phyloP scores from a whole-genome alignment of 1,140 invertebrate genomes.

The Charaxes varanes region DNA sequence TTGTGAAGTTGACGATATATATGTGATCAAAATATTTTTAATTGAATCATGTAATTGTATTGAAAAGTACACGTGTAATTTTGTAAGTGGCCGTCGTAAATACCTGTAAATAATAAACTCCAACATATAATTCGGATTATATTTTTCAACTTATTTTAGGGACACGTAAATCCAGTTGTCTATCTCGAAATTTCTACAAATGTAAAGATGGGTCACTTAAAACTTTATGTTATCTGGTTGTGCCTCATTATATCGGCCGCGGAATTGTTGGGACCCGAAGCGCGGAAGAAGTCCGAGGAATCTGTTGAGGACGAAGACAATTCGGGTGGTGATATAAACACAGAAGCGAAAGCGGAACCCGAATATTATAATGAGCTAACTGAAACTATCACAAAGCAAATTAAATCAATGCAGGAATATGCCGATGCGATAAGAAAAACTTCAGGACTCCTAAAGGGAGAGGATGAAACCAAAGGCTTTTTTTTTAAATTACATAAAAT shows the following conservation, averaged over 20 bases:
- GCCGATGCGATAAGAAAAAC: slow-evolving; percentile 35
- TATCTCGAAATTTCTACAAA: slow-evolving; percentile 8
- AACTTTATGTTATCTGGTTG: slow-evolving; percentile 40
- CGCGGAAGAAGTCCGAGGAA: slow-evolving; percentile 30
- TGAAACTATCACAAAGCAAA: slow-evolving; percentile 42
- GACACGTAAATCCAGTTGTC: slow-evolving; percentile 47
- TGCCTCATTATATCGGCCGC: slow-evolving; percentile 36
- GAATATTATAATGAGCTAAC: slow-evolving; percentile 28
- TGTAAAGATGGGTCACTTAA: slow-evolving; percentile 37
- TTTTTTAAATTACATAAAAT: no score
- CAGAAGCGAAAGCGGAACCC: slow-evolving; percentile 7
- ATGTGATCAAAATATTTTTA: slow-evolving; percentile 1
- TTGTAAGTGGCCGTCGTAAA: slow-evolving; percentile 24
- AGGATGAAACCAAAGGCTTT: slow-evolving; percentile 36
- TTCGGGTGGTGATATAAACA: slow-evolving; percentile 18
- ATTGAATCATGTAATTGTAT: slow-evolving; percentile 26
- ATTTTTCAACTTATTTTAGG: slow-evolving; percentile 22
- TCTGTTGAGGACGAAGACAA: slow-evolving; percentile 38
- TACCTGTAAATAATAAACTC: slow-evolving; percentile 5
- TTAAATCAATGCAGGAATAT: slow-evolving; percentile 37
- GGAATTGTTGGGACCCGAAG: slow-evolving; percentile 50
- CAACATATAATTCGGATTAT: slow-evolving; percentile 7
- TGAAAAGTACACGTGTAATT: slow-evolving; percentile 33
- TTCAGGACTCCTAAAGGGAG: slow-evolving; percentile 26
- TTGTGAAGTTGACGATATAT: no score